A percentile compares a stretch with the other conserved stretches of the same genome.
Evolutionary conservation across 2,113 vertebrate genomes (phyloP).

Genomic region (Ctenodactylus gundi): DNA sequence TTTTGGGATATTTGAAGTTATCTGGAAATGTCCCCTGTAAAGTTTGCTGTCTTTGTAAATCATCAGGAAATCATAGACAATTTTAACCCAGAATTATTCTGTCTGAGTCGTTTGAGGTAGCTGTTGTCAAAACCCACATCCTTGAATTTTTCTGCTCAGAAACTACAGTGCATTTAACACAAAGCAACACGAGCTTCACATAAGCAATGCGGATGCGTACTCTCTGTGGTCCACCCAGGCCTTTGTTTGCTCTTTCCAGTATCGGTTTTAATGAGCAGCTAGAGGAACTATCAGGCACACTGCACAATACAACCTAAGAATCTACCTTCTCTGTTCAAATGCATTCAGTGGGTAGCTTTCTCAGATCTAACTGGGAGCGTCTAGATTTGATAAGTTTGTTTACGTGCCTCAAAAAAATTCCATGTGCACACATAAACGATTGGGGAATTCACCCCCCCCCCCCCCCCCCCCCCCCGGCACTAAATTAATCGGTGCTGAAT

Average conservation of each 20-base stretch:
- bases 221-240: not conserved
- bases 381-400: not conserved
- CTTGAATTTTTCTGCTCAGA: not conserved
- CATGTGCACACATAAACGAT: not conserved
- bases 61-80: not conserved
- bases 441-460: conserved; percentile 33
- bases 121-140: conserved; percentile 8
- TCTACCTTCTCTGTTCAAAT: not conserved
- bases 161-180: not conserved
- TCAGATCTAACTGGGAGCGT: not conserved
- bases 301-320: not conserved
- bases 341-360: not conserved
- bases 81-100: conserved; percentile 8
- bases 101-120: not conserved
- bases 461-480: not conserved
- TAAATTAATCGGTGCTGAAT: conserved; percentile 10
- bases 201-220: not conserved
- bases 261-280: conserved; percentile 62
- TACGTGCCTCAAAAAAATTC: conserved; percentile 45
- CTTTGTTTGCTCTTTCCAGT: conserved; percentile 30
- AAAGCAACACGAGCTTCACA: conserved; percentile 29
- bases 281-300: not conserved
- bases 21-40: not conserved
- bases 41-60: conserved; percentile 29
- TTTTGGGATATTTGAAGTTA: not conserved